Evolutionary conservation across 2,113 vertebrate genomes (phyloP).

Genomic region (Fulica atra): DNA sequence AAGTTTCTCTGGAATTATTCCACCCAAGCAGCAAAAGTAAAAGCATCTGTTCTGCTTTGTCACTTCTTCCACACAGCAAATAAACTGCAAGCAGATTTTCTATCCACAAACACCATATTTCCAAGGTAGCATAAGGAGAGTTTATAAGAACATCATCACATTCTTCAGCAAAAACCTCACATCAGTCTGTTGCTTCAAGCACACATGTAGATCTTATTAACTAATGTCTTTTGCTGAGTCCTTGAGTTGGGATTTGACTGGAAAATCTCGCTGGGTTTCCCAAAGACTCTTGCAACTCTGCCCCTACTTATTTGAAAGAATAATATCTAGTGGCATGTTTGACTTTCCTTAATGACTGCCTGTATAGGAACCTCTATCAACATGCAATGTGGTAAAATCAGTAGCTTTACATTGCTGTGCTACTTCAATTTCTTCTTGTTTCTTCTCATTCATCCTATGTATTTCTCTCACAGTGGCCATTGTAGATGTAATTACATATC

Average conservation of each 20-base stretch:
- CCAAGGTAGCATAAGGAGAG: constrained; percentile 3
- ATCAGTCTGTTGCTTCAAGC: not conserved
- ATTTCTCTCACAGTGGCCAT: not conserved
- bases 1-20: constrained; percentile 27
- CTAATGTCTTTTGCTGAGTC: not conserved
- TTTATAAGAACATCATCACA: constrained; percentile 2
- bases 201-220: not conserved
- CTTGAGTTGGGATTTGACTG: not conserved
- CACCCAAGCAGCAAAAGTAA: not conserved
- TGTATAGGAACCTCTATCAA: not conserved
- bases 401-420: not conserved
- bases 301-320: not conserved
- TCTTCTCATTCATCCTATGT: not conserved
- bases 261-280: not conserved
- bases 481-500: not conserved
- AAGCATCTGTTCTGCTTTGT: constrained; percentile 43
- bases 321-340: not conserved
- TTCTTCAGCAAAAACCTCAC: not conserved
- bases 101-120: constrained; percentile 13
- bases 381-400: not conserved
- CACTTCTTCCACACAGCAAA: constrained; percentile 27
- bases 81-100: constrained; percentile 32
- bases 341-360: not conserved
- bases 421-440: not conserved
- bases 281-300: not conserved